Percentiles rank a stretch among this genome's conserved stretches.
phyloP scores from a whole-genome alignment of 2,113 vertebrate species.

The Budorcas taxicolor region DNA sequence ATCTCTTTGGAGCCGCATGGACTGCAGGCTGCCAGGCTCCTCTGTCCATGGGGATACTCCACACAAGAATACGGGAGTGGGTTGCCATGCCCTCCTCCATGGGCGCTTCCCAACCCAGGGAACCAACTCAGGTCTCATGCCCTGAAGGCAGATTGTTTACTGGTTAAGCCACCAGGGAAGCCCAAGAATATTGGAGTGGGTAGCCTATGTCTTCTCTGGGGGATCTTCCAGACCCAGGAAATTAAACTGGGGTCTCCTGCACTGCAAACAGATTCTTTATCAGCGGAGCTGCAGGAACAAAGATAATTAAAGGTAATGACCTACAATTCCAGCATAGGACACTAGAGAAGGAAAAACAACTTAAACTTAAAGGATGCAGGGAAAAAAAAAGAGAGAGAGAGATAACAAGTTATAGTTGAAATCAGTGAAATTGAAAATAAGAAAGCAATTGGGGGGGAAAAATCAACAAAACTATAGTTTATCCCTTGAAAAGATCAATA shows the following conservation, averaged over 20 bases:
- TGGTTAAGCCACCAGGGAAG: not conserved
- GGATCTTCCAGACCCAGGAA: not conserved
- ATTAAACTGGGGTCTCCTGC: not conserved
- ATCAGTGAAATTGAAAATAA: not conserved
- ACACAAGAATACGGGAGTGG: not conserved
- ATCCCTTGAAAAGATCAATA: not conserved
- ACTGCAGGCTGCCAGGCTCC: not conserved
- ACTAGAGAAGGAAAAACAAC: not conserved
- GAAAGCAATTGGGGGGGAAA: not conserved
- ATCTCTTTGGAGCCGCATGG: not conserved
- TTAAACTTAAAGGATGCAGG: not conserved
- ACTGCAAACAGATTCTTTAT: not conserved
- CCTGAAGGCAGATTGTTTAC: not conserved
- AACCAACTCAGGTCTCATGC: not conserved
- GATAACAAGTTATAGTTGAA: not conserved
- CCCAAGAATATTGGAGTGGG: not conserved
- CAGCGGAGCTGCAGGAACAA: not conserved
- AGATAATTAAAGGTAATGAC: not conserved
- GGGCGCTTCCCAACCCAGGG: not conserved
- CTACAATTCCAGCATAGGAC: not conserved
- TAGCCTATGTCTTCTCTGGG: not conserved
- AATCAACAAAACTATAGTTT: not conserved
- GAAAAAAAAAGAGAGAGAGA: not conserved
- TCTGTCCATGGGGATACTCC: not conserved
- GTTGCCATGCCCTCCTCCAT: not conserved